phyloP scores from a whole-genome alignment of 2,113 vertebrate species.

The Ageneiosus marmoratus region DNA sequence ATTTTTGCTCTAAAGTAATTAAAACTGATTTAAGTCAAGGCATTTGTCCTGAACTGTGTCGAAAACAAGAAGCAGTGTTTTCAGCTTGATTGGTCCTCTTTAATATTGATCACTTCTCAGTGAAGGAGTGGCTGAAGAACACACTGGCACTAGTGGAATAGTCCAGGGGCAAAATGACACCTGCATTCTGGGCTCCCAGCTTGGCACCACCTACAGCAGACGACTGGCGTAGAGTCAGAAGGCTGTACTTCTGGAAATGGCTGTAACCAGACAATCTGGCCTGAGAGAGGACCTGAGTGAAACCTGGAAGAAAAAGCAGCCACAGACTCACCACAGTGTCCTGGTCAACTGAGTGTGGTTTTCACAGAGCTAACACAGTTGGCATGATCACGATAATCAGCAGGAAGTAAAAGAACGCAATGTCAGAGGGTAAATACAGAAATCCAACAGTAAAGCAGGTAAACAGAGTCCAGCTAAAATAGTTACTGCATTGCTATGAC shows the following conservation, averaged over 20 bases:
- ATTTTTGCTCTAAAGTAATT: too few species aligned
- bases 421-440: background rate
- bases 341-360: background rate
- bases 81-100: background rate
- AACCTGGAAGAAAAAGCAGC: slow-evolving; percentile 69
- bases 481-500: background rate
- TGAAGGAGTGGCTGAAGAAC: slow-evolving; percentile 82
- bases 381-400: background rate
- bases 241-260: slow-evolving; percentile 79
- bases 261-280: slow-evolving; percentile 56
- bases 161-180: slow-evolving; percentile 72
- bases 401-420: too few species aligned
- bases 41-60: background rate
- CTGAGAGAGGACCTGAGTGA: slow-evolving; percentile 71
- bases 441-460: background rate
- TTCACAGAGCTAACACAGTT: background rate
- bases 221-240: slow-evolving; percentile 77
- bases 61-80: background rate
- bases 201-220: slow-evolving; percentile 84
- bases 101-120: slow-evolving; percentile 52
- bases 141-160: slow-evolving; percentile 70
- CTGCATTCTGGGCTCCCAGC: slow-evolving; percentile 76
- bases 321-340: slow-evolving; percentile 22
- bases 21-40: too few species aligned
- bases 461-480: background rate